These are phyloP conservation scores for Hydriomena furcata DNA, from an alignment of 2,888 invertebrate species.

Conservation along the genomic window DNA sequence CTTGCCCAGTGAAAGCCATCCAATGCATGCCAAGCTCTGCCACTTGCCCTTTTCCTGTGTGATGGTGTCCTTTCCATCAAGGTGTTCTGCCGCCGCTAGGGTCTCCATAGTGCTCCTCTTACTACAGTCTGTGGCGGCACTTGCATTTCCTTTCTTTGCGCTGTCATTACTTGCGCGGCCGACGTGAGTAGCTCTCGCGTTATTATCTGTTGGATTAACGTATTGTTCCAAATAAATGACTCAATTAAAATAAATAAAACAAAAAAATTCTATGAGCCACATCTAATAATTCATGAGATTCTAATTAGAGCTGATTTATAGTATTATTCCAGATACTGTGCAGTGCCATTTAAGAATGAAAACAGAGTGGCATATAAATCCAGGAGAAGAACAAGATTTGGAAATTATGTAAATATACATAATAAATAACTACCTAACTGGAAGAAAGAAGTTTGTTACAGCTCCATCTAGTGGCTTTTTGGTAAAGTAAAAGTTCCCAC, in stretches of 20 bases:
- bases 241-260: background rate
- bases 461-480: constrained; percentile 6
- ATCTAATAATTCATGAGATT: too few species aligned
- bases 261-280: too few species aligned
- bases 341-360: background rate
- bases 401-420: too few species aligned
- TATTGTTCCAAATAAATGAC: constrained; percentile 5
- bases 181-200: constrained; percentile 65
- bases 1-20: constrained; percentile 29
- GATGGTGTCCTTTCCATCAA: constrained; percentile 68
- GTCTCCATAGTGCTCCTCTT: constrained; percentile 75
- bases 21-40: constrained; percentile 29
- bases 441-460: too few species aligned
- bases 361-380: background rate
- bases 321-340: background rate
- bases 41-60: constrained; percentile 61
- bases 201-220: constrained; percentile 53
- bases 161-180: constrained; percentile 77
- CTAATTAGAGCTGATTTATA: too few species aligned
- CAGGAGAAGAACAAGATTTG: too few species aligned
- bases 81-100: constrained; percentile 75
- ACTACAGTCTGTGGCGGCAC: constrained; percentile 59
- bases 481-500: background rate
- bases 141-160: constrained; percentile 73
- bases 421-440: too few species aligned